Conservation (phyloP, 1,140 invertebrate species). For the Drosophila melanica region DNA sequence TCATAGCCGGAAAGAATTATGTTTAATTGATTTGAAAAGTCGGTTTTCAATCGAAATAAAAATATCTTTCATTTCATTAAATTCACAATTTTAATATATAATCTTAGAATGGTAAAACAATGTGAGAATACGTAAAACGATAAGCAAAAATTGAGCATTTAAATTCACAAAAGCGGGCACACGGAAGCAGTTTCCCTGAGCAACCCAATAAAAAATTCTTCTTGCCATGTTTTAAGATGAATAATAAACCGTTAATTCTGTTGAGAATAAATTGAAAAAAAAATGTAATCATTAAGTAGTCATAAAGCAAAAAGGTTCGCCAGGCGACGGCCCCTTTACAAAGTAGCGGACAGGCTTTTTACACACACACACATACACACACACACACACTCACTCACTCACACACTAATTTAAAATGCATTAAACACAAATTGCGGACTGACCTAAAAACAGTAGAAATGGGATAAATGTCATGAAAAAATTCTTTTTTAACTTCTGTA, state of each 20-base stretch:
- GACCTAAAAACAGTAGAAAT: constrained; percentile 12
- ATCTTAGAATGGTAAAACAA: no score
- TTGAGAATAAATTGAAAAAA: constrained; percentile 22
- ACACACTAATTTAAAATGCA: constrained; percentile 38
- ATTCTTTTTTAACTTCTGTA: not conserved
- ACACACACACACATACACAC: constrained; percentile 14
- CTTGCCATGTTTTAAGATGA: constrained; percentile 22
- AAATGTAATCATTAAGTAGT: constrained; percentile 20
- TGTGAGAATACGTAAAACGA: no score
- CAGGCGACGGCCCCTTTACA: constrained; percentile 23
- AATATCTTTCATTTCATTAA: not conserved
- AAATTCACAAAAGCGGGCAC: not conserved
- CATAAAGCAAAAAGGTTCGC: constrained; percentile 29
- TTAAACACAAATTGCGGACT: constrained; percentile 41
- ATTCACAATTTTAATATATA: no score
- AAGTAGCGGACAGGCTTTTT: constrained; percentile 28
- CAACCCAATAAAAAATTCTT: constrained; percentile 25
- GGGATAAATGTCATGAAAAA: not conserved
- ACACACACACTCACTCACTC: not conserved
- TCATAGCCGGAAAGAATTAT: not conserved
- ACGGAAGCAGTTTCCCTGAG: constrained; percentile 1
- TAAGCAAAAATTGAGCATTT: not conserved
- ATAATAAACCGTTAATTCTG: constrained; percentile 35
- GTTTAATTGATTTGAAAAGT: not conserved
- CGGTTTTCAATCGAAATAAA: not conserved